Evolutionary conservation across 1,140 invertebrate species (phyloP), one percentile per base, ranked within the genome.

Genomic region (Asobara japonica): DNA sequence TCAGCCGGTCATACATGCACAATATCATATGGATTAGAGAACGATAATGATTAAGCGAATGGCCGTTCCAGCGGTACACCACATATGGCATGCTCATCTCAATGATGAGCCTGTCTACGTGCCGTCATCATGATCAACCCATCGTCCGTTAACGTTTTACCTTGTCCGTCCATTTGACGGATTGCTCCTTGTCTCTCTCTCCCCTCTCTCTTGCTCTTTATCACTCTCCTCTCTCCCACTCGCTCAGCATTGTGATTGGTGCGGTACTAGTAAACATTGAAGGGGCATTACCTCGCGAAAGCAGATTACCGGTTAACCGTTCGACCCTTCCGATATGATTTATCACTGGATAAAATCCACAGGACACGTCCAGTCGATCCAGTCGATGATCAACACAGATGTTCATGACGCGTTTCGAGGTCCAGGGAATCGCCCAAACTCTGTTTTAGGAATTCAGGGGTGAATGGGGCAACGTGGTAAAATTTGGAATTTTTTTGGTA

Each of bases 341-440:
- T 80, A 80, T 78, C 76, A 79, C 69, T 69, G 62, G 72, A 76
- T 80, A 76, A 75, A 79, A 80, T 80, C 67, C 22, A 60, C 27
- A 20, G 22, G n/a, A 0, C 13, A 62, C n/a, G 31, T 31, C 18
- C 25, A 62, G 22, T 30, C 60, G 60, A 76, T 72, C 16, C n/a
- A 69, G 27, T 51, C 5, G 10, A 27, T 62, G 31, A n/a, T n/a
- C 67, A 38, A 73, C 76, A 61, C 79, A 73, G 68, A 74, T 80
- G 78, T 56, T 70, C 65, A 65, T 76, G 78, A 78, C 79, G 74
- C 56, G 61, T 74, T 76, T 69, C 65, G 65, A 61, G 72, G 75
- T 74, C 77, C 72, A 74, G 38, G 77, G 74, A 79, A 79, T 81
- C 77, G 74, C 74, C 64, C 38, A 27, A 60, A 62, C 29, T 62